Conservation (phyloP, 1,140 invertebrate genomes). For the Bombus cullumanus region DNA sequence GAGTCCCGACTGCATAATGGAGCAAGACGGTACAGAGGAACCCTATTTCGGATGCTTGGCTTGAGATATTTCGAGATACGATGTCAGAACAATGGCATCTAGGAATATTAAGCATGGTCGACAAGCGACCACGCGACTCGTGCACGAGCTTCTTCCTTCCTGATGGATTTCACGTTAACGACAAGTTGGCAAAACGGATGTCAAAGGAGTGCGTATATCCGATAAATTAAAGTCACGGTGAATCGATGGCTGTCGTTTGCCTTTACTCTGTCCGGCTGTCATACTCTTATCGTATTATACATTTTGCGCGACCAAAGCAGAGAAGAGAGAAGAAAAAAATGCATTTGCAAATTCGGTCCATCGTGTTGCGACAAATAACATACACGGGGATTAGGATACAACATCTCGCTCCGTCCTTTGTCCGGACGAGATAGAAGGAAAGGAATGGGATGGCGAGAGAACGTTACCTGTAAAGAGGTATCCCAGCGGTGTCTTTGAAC, state of each 20-base stretch:
- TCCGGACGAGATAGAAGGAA: background rate
- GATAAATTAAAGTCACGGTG: too few relatives aligned
- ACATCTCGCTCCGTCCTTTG: background rate
- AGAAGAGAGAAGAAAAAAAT: background rate
- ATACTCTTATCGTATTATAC: too few relatives aligned
- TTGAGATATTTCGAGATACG: conserved; percentile 75
- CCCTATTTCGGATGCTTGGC: conserved; percentile 56
- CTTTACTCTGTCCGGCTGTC: background rate
- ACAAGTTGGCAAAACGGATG: background rate
- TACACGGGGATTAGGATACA: background rate
- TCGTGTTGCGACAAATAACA: background rate
- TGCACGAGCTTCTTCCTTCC: background rate
- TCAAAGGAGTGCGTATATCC: background rate
- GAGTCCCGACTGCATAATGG: background rate
- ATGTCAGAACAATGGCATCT: conserved; percentile 74
- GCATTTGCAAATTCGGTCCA: background rate
- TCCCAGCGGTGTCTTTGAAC: conserved; percentile 92
- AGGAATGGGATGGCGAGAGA: too few relatives aligned
- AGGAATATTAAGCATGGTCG: conserved; percentile 22
- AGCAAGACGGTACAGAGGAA: conserved; percentile 58
- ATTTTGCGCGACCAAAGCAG: too few relatives aligned
- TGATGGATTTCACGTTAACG: conserved; percentile 5
- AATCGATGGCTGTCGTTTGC: background rate
- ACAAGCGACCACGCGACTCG: background rate
- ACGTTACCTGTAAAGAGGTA: conserved; percentile 91